Conservation (phyloP, 1,140 invertebrate species). For the Oncopeltus fasciatus region DNA sequence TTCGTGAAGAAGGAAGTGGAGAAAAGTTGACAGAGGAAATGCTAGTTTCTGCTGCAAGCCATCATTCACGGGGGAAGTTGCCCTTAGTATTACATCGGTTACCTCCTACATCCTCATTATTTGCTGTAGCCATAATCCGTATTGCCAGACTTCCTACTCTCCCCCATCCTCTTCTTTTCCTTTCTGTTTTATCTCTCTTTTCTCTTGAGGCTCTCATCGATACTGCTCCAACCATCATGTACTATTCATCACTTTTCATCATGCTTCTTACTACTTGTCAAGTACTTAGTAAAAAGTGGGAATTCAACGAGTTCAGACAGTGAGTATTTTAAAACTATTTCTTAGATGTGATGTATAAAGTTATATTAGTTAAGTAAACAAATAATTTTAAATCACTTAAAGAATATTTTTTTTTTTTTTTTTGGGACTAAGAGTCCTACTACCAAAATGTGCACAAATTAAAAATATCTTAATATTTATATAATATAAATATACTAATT, state of each 20-base stretch:
- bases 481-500: no score
- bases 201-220: slow-evolving; percentile 28
- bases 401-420: no score
- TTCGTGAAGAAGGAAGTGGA: slow-evolving; percentile 36
- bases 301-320: slow-evolving; percentile 26
- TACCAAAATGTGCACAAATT: no score
- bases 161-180: background rate
- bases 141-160: background rate
- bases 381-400: no score
- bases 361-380: no score
- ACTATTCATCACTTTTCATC: slow-evolving; percentile 29
- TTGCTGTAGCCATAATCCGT: background rate
- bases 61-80: slow-evolving; percentile 60
- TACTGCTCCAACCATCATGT: slow-evolving; percentile 30
- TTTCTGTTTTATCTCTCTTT: slow-evolving; percentile 16
- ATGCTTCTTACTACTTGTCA: slow-evolving; percentile 33
- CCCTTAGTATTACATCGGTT: slow-evolving; percentile 58
- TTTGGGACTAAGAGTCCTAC: no score
- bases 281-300: slow-evolving; percentile 27
- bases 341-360: no score
- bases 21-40: slow-evolving; percentile 64
- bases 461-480: no score
- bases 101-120: slow-evolving; percentile 27
- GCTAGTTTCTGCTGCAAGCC: slow-evolving; percentile 61
- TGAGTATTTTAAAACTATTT: slow-evolving; percentile 13